A percentile compares a stretch with the other conserved stretches of the same genome.
These are phyloP conservation scores for Delichon dasypus DNA, from an alignment of 2,797 vertebrate species.

Conservation along the genomic window DNA sequence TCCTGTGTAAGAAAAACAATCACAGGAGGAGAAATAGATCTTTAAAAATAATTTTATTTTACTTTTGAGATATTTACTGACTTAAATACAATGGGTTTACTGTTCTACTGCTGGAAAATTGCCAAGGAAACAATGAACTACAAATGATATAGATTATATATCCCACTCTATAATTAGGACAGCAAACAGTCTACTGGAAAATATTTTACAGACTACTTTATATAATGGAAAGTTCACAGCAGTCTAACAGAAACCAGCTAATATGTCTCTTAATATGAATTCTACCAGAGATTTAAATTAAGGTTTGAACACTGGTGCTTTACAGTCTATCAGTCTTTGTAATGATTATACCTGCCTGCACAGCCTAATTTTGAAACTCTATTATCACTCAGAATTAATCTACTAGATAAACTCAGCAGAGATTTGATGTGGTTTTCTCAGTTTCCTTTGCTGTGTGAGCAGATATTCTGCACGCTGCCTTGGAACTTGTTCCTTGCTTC, in stretches of 20 bases:
- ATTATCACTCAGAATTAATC: slow-evolving; percentile 25
- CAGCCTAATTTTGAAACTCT: slow-evolving; percentile 13
- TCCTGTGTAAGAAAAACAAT: not conserved
- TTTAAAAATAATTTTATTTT: not conserved
- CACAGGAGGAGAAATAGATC: not conserved
- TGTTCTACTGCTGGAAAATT: slow-evolving; percentile 63
- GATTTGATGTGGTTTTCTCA: not conserved
- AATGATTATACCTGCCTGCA: slow-evolving; percentile 4
- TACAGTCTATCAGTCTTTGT: slow-evolving; percentile 31
- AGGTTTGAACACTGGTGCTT: slow-evolving; percentile 15
- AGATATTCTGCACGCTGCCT: not conserved
- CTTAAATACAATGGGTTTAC: not conserved
- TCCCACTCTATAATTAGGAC: slow-evolving; percentile 54
- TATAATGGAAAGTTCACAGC: slow-evolving; percentile 57
- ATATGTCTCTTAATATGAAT: slow-evolving; percentile 47
- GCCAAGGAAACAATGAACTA: slow-evolving; percentile 28
- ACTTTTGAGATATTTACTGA: slow-evolving; percentile 45
- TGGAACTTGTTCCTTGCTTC: not conserved
- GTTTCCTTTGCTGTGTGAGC: not conserved
- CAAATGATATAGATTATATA: slow-evolving; percentile 32
- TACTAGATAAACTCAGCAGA: slow-evolving; percentile 4
- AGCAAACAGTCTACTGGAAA: slow-evolving; percentile 50
- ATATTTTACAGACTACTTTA: slow-evolving; percentile 55
- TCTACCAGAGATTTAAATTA: slow-evolving; percentile 63
- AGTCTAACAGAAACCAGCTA: slow-evolving; percentile 13